Conservation (phyloP, 2,888 invertebrate species). For the Oligia strigilis region DNA sequence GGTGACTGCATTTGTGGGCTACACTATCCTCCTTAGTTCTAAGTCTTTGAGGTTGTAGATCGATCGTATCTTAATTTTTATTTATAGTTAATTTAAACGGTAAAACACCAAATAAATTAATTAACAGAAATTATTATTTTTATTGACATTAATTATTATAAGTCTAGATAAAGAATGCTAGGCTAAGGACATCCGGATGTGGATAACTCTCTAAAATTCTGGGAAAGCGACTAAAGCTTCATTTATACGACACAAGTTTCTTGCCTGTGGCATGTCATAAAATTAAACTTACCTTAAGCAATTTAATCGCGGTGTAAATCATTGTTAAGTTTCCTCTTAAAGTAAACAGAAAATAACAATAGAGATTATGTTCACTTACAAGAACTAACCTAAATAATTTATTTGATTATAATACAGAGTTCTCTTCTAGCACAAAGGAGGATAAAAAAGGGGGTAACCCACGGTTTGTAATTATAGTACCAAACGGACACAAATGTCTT, state of each 20-base stretch:
- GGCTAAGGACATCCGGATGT: neutral
- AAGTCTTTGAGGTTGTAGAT: too few relatives aligned
- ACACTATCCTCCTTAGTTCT: too few relatives aligned
- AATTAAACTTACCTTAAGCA: neutral
- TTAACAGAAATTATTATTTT: too few relatives aligned
- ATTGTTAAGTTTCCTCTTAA: neutral
- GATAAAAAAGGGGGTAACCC: slow-evolving; percentile 39
- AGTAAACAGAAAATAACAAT: slow-evolving; percentile 23
- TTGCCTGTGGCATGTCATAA: neutral
- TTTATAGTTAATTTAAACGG: too few relatives aligned
- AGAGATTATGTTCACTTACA: neutral
- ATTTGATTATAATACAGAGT: slow-evolving; percentile 5
- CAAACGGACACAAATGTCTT: slow-evolving; percentile 46
- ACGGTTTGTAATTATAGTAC: slow-evolving; percentile 45
- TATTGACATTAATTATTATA: too few relatives aligned
- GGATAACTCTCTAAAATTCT: neutral
- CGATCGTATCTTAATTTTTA: too few relatives aligned
- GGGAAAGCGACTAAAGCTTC: neutral
- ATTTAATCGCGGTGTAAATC: neutral
- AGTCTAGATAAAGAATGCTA: neutral
- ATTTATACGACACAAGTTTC: neutral
- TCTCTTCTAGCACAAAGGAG: slow-evolving; percentile 16
- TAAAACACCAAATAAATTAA: too few relatives aligned
- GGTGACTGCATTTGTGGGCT: neutral
- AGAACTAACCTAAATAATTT: slow-evolving; percentile 27